Evolutionary conservation across 2,797 vertebrate genomes (phyloP).

Genomic region (Lophius americanus): DNA sequence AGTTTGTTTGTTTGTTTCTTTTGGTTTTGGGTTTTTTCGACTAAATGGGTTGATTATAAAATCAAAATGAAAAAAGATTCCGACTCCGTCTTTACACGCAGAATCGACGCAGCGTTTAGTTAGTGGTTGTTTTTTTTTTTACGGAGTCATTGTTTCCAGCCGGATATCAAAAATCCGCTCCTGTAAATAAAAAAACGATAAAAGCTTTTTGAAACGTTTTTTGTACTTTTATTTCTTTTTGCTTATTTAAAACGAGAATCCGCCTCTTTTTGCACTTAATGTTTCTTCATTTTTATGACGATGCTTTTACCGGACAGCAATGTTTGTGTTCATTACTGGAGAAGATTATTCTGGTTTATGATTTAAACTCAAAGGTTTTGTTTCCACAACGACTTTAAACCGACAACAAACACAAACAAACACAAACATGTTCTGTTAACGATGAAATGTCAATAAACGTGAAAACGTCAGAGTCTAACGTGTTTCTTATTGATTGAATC

Average conservation of each 20-base stretch:
- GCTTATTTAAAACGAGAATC: slow-evolving; percentile 51
- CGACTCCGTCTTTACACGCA: slow-evolving; percentile 44
- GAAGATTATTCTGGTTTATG: slow-evolving; percentile 41
- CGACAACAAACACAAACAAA: slow-evolving; percentile 43
- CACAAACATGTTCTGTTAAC: slow-evolving; percentile 79
- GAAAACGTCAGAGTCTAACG: slow-evolving; percentile 44
- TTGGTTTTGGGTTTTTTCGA: slow-evolving; percentile 68
- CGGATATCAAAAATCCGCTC: slow-evolving; percentile 40
- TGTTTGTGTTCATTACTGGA: slow-evolving; percentile 62
- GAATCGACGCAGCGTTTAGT: slow-evolving; percentile 51
- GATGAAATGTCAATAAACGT: slow-evolving; percentile 83
- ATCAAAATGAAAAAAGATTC: slow-evolving; percentile 60
- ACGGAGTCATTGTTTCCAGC: slow-evolving; percentile 46
- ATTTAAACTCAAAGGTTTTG: too few species aligned
- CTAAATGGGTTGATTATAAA: slow-evolving; percentile 73
- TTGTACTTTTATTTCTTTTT: slow-evolving; percentile 61
- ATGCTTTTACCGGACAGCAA: slow-evolving; percentile 59
- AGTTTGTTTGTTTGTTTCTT: slow-evolving; percentile 18
- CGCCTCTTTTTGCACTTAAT: slow-evolving; percentile 62
- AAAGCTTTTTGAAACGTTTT: slow-evolving; percentile 49
- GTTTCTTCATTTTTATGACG: slow-evolving; percentile 55
- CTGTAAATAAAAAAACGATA: slow-evolving; percentile 75
- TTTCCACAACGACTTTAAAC: too few species aligned
- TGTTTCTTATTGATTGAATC: slow-evolving; percentile 7
- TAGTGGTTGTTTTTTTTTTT: slow-evolving; percentile 52